These are phyloP conservation scores for Zapornia atra DNA, from an alignment of 2,113 vertebrate genomes.

Conservation along the genomic window DNA sequence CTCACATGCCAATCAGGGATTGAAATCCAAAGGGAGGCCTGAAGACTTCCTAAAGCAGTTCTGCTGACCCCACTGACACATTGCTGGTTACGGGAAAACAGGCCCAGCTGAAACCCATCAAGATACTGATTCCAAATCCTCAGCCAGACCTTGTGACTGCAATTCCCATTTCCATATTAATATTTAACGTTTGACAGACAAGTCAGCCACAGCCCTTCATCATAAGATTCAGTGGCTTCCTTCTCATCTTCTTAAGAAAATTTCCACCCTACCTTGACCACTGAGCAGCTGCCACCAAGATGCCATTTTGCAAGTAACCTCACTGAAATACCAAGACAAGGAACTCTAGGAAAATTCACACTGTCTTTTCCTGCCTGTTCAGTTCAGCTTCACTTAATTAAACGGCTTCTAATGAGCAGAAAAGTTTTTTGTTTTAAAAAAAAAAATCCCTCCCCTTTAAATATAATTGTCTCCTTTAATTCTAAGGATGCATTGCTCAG, in stretches of 20 bases:
- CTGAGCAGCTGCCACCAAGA: neutral
- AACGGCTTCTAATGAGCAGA: neutral
- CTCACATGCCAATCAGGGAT: neutral
- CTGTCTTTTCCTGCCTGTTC: neutral
- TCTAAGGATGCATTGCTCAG: neutral
- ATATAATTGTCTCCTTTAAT: neutral
- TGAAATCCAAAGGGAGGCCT: neutral
- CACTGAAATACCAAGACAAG: neutral
- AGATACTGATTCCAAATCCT: neutral
- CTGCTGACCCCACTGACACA: neutral
- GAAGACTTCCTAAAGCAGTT: neutral
- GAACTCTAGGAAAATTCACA: neutral
- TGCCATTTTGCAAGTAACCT: neutral
- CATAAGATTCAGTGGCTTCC: neutral
- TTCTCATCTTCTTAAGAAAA: neutral
- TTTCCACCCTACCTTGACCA: neutral
- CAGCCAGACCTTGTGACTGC: neutral
- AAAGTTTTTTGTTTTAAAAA: neutral
- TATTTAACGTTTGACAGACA: neutral
- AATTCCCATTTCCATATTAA: neutral
- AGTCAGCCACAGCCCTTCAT: neutral
- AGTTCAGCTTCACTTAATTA: neutral
- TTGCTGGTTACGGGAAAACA: neutral
- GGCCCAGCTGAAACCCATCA: neutral
- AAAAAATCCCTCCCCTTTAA: neutral